Percentiles rank a stretch among this genome's conserved stretches.
Conservation (phyloP, 2,888 invertebrate species). For the Pomacea canaliculata region DNA sequence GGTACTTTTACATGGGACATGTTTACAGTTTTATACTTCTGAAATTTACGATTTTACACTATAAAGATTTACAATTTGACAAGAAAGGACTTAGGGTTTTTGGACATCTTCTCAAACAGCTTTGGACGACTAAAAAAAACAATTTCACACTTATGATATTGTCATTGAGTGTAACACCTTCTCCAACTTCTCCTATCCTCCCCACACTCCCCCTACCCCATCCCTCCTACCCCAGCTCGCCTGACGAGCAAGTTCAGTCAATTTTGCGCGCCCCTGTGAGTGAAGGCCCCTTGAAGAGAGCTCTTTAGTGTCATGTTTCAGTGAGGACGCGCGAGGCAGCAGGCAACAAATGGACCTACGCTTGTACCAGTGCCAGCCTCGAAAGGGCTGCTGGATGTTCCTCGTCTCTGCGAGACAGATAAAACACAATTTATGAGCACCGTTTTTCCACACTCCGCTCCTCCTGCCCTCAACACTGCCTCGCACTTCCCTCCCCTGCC, state of each 20-base stretch:
- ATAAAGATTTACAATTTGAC: too few species aligned
- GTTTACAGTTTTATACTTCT: too few species aligned
- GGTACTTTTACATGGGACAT: too few species aligned
- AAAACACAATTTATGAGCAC: slow-evolving; percentile 5
- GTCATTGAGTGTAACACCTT: too few species aligned
- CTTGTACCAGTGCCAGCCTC: neutral
- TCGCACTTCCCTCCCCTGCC: neutral
- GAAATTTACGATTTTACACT: too few species aligned
- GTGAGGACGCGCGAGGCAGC: neutral
- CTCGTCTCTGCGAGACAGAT: slow-evolving; percentile 10
- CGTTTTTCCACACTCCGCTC: neutral
- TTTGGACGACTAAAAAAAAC: too few species aligned
- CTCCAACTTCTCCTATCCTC: too few species aligned
- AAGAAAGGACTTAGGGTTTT: too few species aligned
- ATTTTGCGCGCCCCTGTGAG: neutral
- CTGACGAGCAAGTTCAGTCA: slow-evolving; percentile 5
- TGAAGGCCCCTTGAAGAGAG: neutral
- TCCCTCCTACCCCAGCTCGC: neutral
- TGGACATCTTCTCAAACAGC: too few species aligned
- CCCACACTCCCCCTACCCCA: neutral
- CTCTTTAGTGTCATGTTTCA: slow-evolving; percentile 1
- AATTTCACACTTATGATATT: too few species aligned
- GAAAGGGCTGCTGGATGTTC: neutral
- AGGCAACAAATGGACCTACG: slow-evolving; percentile 8
- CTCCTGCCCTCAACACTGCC: neutral